These are phyloP conservation scores for Drosophila nikananu DNA, from an alignment of 1,140 invertebrate species.

Conservation along the genomic window DNA sequence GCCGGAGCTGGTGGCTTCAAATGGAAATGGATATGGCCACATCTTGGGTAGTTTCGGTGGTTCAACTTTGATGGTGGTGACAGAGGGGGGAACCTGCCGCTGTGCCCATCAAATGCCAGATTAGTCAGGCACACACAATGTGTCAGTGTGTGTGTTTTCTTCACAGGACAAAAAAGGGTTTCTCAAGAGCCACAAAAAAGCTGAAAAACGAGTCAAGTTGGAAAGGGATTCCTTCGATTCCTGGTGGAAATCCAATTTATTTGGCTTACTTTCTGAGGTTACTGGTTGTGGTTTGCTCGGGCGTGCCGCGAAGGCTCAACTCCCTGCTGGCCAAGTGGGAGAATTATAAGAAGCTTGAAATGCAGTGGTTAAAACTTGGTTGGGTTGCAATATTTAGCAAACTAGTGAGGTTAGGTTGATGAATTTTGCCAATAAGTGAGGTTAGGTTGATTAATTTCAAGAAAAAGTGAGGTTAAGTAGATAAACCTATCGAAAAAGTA, in stretches of 20 bases:
- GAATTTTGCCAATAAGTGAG: background rate
- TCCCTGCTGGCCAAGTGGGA: background rate
- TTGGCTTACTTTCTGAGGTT: slow-evolving; percentile 12
- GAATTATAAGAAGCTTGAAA: background rate
- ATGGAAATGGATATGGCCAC: slow-evolving; percentile 36
- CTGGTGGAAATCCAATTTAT: slow-evolving; percentile 26
- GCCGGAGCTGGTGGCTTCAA: slow-evolving; percentile 2
- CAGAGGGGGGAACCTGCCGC: slow-evolving; percentile 15
- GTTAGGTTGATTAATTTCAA: background rate
- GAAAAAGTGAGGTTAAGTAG: background rate
- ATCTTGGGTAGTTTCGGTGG: slow-evolving; percentile 43
- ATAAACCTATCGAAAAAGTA: background rate
- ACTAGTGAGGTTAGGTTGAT: background rate
- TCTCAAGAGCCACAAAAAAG: slow-evolving; percentile 3
- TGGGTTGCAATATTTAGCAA: background rate
- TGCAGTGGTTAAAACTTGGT: background rate
- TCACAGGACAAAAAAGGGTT: slow-evolving; percentile 23
- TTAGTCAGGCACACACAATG: slow-evolving; percentile 24
- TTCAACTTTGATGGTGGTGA: slow-evolving; percentile 27
- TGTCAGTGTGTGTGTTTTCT: too few species aligned
- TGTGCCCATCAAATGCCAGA: slow-evolving; percentile 46
- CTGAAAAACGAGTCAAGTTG: background rate
- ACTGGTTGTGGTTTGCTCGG: slow-evolving; percentile 12
- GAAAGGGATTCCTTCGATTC: slow-evolving; percentile 1
- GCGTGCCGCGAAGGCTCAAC: background rate